Evolutionary conservation across 1,140 invertebrate genomes (phyloP).

Genomic region (Halesus radiatus): DNA sequence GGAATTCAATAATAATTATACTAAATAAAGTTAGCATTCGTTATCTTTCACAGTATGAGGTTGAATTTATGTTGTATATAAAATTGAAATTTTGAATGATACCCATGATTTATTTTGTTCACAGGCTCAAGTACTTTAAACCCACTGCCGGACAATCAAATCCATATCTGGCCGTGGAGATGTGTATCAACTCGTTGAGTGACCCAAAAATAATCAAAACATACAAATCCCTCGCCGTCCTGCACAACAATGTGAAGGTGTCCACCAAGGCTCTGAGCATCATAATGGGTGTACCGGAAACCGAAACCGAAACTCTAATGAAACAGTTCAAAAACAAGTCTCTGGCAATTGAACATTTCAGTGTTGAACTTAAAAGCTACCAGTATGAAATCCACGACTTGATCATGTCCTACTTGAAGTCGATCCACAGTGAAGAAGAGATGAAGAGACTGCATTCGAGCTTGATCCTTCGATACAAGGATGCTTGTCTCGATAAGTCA

Average conservation of each 20-base stretch:
- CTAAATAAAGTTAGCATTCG: too few species aligned
- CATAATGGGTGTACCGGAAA: slow-evolving; percentile 26
- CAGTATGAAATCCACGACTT: slow-evolving; percentile 54
- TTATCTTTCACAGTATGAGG: too few species aligned
- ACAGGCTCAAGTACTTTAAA: neutral
- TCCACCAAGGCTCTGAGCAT: slow-evolving; percentile 42
- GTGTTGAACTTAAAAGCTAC: slow-evolving; percentile 40
- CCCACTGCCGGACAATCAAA: slow-evolving; percentile 1
- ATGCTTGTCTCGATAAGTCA: slow-evolving; percentile 10
- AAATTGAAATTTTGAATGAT: too few species aligned
- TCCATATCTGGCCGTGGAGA: slow-evolving; percentile 35
- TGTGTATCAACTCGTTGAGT: slow-evolving; percentile 48
- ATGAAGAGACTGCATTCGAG: slow-evolving; percentile 43
- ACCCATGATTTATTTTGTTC: too few species aligned
- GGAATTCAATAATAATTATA: too few species aligned
- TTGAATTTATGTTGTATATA: too few species aligned
- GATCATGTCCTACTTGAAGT: slow-evolving; percentile 47
- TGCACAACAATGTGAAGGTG: slow-evolving; percentile 49
- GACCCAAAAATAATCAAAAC: slow-evolving; percentile 6
- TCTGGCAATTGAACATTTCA: slow-evolving; percentile 49
- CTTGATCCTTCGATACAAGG: slow-evolving; percentile 43
- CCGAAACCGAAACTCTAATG: slow-evolving; percentile 29
- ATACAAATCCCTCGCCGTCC: slow-evolving; percentile 45
- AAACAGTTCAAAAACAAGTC: slow-evolving; percentile 47
- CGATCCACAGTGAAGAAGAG: slow-evolving; percentile 16